Evolutionary conservation across 1,140 invertebrate genomes (phyloP).

Genomic region (Brevipalpus yothersi): DNA sequence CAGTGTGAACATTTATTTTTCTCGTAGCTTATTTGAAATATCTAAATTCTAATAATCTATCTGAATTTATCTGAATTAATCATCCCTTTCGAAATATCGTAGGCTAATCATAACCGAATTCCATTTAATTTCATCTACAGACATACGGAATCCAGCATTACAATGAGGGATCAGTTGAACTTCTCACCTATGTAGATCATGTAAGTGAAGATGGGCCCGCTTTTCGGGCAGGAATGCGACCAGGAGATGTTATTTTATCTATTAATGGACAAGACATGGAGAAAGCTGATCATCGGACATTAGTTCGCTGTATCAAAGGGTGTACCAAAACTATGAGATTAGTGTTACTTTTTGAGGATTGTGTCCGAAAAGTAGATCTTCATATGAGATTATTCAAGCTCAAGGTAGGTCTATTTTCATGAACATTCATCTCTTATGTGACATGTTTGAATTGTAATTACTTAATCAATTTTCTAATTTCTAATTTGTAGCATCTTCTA

Average conservation of each 20-base stretch:
- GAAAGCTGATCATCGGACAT: conserved; percentile 59
- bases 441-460: neutral
- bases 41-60: no score
- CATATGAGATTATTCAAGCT: conserved; percentile 73
- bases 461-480: neutral
- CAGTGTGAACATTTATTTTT: no score
- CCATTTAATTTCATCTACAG: conserved; percentile 20
- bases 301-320: conserved; percentile 68
- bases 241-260: conserved; percentile 73
- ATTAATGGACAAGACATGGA: conserved; percentile 74
- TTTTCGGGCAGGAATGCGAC: conserved; percentile 64
- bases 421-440: neutral
- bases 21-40: no score
- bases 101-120: neutral
- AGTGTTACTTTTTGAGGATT: conserved; percentile 83
- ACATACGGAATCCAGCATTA: conserved; percentile 89
- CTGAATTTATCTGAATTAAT: neutral
- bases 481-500: conserved; percentile 29
- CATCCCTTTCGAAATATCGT: neutral
- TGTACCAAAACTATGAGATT: conserved; percentile 72
- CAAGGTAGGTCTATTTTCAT: conserved; percentile 23
- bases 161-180: conserved; percentile 61
- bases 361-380: conserved; percentile 69
- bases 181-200: conserved; percentile 85
- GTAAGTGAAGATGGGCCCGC: conserved; percentile 76